Base-by-base conservation (phyloP, 30 jellyfish, hydroid and myxozoan species). In the Turritopsis rubra region DNA sequence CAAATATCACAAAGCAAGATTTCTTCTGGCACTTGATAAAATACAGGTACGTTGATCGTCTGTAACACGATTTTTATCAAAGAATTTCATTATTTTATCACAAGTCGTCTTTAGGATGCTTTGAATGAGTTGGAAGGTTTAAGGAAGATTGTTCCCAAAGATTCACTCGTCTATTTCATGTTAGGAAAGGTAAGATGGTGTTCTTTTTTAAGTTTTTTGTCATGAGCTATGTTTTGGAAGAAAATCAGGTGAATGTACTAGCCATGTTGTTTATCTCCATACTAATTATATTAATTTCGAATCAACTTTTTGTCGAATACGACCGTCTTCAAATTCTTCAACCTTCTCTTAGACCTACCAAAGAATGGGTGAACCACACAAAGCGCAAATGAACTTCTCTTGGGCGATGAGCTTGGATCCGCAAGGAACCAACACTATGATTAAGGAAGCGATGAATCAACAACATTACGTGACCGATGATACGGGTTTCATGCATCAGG, bases 321-420 rank as follows among this genome's bases (percentile, higher is more conserved):
- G 9, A 41, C 60, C 60, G 13, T 41, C 13, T 3, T 52, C n/a
- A 21, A 18, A 25, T 18, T 79, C 52, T 20, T 79, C 54, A n/a
- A 53, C 41, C 29, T 79, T 22, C 60, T 71, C 79, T 52, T 72
- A 91, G 97, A 83, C 84, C 41, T 87, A 91, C 75, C 88, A 93
- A 75, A 80, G 85, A 75, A 80, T 75, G 23, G 96, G 91, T 28
- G 96, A 91, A 24, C 86, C 81, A 18, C 94, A 87, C 54, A 19
- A 79, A 29, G 97, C 97, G 1, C 97, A 91, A 60, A 87, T 84
- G 94, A 91, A 91, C 89, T 91, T 91, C 77, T 83, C 96, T 18
- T 91, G 96, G 96, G 97, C 97, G 60, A 72, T 80, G 91, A 91
- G 96, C 82, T 84, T 91, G 25, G 94, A 91, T 72, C 97, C 97